Conservation (phyloP, 2,113 vertebrate genomes). For the Myiagra hebetior region DNA sequence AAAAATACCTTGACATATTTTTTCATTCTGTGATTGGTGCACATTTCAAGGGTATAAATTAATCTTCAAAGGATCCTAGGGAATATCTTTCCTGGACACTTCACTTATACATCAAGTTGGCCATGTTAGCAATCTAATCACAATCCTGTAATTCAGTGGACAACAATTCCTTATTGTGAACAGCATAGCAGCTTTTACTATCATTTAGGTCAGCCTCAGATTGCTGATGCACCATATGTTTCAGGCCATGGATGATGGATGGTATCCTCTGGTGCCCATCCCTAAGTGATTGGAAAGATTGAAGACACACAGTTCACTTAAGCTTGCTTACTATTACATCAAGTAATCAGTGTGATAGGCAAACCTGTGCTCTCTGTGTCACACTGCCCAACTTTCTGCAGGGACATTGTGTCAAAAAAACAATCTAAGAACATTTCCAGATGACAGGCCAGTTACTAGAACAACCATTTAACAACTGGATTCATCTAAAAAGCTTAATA, state of each 20-base stretch:
- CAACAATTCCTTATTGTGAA: conserved; percentile 80
- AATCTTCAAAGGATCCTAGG: conserved; percentile 74
- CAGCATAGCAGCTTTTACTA: conserved; percentile 73
- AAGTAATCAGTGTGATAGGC: conserved; percentile 85
- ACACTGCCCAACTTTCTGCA: conserved; percentile 67
- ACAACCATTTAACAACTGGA: conserved; percentile 54
- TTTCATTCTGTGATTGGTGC: conserved; percentile 77
- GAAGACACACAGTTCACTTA: conserved; percentile 93
- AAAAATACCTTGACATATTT: conserved; percentile 78
- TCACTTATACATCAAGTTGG: conserved; percentile 75
- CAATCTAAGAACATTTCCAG: conserved; percentile 59
- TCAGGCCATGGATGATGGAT: conserved; percentile 89
- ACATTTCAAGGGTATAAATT: conserved; percentile 78
- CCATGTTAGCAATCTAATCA: conserved; percentile 80
- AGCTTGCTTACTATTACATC: conserved; percentile 84
- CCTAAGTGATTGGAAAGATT: conserved; percentile 94
- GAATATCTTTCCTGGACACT: conserved; percentile 70
- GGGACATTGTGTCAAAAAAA: conserved; percentile 71
- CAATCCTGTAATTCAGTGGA: conserved; percentile 79
- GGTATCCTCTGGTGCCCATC: conserved; percentile 82
- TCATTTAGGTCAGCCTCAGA: conserved; percentile 78
- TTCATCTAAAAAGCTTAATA: conserved; percentile 56
- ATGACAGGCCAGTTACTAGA: conserved; percentile 59
- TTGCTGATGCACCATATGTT: conserved; percentile 88
- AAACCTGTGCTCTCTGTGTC: conserved; percentile 73